A percentile compares a stretch with the other conserved stretches of the same genome.
Conservation (phyloP, 2,888 invertebrate genomes). For the Cancer borealis region DNA sequence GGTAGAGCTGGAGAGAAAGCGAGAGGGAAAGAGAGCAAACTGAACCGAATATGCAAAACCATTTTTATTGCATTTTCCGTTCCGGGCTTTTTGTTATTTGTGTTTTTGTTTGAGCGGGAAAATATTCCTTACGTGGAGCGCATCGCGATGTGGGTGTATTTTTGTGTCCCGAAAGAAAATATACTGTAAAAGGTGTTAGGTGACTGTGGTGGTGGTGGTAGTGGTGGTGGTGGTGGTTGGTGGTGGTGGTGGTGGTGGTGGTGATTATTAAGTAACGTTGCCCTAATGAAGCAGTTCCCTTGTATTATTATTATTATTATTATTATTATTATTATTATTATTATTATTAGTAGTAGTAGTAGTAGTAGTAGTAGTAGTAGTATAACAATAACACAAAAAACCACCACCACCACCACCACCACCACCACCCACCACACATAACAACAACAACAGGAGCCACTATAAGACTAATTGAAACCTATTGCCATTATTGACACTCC, state of each 20-base stretch:
- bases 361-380: background rate
- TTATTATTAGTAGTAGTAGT: background rate
- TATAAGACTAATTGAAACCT: background rate
- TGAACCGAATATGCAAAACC: background rate
- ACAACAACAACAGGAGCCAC: background rate
- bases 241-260: background rate
- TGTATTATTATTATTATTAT: background rate
- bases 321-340: background rate
- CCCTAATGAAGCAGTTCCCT: too few relatives aligned
- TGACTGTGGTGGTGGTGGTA: background rate
- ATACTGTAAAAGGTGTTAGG: background rate
- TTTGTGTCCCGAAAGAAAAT: background rate
- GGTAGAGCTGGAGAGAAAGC: background rate
- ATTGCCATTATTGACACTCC: background rate
- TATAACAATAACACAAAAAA: background rate
- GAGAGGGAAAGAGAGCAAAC: background rate
- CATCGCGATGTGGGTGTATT: background rate
- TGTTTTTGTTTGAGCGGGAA: background rate
- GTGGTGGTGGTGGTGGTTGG: background rate
- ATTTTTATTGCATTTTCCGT: conserved; percentile 6
- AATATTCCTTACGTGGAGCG: background rate
- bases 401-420: background rate
- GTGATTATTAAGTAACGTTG: background rate
- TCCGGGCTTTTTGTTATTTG: background rate
- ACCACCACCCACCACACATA: background rate